phyloP scores from a whole-genome alignment of 2,797 vertebrate species.

The Cheracebus regulus region DNA sequence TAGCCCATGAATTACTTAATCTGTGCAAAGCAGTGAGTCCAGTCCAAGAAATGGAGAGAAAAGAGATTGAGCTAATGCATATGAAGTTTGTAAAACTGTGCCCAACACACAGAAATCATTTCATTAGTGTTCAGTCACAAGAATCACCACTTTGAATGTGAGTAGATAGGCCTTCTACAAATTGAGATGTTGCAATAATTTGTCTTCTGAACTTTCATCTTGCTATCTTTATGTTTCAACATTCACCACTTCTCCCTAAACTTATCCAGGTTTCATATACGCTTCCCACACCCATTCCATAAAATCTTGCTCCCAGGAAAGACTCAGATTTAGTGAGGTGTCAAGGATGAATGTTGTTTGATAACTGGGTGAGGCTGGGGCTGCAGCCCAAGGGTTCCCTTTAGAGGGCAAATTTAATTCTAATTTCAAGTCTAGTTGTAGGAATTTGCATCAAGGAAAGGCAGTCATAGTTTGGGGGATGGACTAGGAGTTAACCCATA shows the following conservation, averaged over 20 bases:
- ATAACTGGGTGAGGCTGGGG: no score
- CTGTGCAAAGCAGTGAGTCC: not conserved
- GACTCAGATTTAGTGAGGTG: not conserved
- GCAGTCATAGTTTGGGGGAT: not conserved
- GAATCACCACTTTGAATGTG: not conserved
- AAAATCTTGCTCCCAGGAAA: constrained; percentile 7
- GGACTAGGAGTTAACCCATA: not conserved
- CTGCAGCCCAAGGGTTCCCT: not conserved
- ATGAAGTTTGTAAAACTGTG: not conserved
- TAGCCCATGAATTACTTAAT: constrained; percentile 8
- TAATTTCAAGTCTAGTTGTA: not conserved
- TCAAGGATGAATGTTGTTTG: not conserved
- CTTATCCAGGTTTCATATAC: not conserved
- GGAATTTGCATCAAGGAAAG: not conserved
- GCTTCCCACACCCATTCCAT: not conserved
- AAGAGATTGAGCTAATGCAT: constrained; percentile 11
- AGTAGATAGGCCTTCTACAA: not conserved
- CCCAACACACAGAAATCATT: not conserved
- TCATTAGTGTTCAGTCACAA: constrained; percentile 2
- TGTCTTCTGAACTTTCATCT: not conserved
- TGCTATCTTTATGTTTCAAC: not conserved
- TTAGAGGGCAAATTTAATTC: not conserved
- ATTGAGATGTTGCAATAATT: not conserved
- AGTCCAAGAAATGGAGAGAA: not conserved
- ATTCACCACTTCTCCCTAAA: not conserved